phyloP scores from a whole-genome alignment of 2,888 invertebrate species.

The Ormyrus nitidulus region DNA sequence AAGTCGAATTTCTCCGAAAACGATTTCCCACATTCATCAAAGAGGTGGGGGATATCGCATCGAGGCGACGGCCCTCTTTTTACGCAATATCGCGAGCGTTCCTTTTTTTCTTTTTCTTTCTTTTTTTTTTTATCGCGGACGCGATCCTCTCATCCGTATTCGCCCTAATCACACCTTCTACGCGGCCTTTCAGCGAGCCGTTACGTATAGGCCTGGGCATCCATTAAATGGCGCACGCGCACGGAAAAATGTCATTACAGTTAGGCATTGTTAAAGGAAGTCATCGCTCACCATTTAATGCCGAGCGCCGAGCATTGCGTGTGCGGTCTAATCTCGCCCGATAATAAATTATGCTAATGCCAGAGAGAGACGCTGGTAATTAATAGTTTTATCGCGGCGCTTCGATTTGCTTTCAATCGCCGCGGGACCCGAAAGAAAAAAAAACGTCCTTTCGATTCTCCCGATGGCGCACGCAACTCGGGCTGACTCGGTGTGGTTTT shows the following conservation, averaged over 20 bases:
- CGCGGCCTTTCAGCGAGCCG: conserved; percentile 48
- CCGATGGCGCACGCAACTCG: not conserved
- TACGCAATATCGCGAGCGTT: not conserved
- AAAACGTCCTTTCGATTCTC: not conserved
- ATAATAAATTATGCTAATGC: conserved; percentile 51
- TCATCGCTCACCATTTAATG: conserved; percentile 49
- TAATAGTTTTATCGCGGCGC: conserved; percentile 35
- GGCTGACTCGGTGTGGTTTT: too few species aligned
- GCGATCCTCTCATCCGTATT: conserved; percentile 36
- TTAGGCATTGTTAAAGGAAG: conserved; percentile 54
- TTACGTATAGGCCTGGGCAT: conserved; percentile 25
- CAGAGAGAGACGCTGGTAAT: conserved; percentile 3
- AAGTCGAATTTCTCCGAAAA: too few species aligned
- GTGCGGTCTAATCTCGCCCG: conserved; percentile 25
- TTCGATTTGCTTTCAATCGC: not conserved
- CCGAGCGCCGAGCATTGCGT: conserved; percentile 31
- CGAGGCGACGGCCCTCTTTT: not conserved
- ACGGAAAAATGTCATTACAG: conserved; percentile 56
- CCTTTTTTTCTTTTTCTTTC: too few species aligned
- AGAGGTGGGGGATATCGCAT: too few species aligned
- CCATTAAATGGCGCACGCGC: conserved; percentile 47
- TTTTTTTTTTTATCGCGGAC: conserved; percentile 1
- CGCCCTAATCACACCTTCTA: conserved; percentile 40
- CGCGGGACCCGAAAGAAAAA: conserved; percentile 5
- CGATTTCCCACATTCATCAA: too few species aligned